A percentile compares a stretch with the other conserved stretches of the same genome.
Conservation (phyloP, 2,888 invertebrate species). For the Limenitis camilla region DNA sequence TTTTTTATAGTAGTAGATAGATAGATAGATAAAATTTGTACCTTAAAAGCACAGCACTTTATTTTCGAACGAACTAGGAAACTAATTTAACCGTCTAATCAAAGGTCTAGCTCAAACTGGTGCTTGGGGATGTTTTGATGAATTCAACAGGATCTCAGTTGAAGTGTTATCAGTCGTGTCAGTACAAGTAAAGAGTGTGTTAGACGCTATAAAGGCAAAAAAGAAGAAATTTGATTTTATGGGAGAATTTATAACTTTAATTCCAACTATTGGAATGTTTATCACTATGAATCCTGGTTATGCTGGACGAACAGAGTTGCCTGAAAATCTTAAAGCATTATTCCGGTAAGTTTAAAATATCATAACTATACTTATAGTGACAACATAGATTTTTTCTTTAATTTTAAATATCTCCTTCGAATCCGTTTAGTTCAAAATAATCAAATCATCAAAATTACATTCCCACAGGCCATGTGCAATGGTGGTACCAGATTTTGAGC, state of each 20-base stretch:
- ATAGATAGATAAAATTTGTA: too few species aligned
- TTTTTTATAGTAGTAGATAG: too few species aligned
- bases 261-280: constrained; percentile 89
- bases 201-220: constrained; percentile 90
- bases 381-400: background rate
- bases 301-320: constrained; percentile 91
- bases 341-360: constrained; percentile 57
- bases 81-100: background rate
- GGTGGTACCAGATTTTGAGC: constrained; percentile 97
- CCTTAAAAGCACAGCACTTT: background rate
- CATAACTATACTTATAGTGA: background rate
- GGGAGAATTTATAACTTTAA: constrained; percentile 84
- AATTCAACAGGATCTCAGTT: constrained; percentile 95
- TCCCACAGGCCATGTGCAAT: constrained; percentile 90
- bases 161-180: constrained; percentile 97
- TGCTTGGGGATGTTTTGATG: constrained; percentile 98
- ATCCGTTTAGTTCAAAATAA: too few species aligned
- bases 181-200: constrained; percentile 90
- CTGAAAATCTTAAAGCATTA: constrained; percentile 84
- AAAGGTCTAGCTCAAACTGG: constrained; percentile 91
- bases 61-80: background rate
- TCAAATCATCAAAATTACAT: too few species aligned
- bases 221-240: constrained; percentile 88
- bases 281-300: constrained; percentile 98
- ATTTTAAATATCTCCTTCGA: too few species aligned